phyloP scores from a whole-genome alignment of 2,113 vertebrate genomes.

The Serilophus lunatus region DNA sequence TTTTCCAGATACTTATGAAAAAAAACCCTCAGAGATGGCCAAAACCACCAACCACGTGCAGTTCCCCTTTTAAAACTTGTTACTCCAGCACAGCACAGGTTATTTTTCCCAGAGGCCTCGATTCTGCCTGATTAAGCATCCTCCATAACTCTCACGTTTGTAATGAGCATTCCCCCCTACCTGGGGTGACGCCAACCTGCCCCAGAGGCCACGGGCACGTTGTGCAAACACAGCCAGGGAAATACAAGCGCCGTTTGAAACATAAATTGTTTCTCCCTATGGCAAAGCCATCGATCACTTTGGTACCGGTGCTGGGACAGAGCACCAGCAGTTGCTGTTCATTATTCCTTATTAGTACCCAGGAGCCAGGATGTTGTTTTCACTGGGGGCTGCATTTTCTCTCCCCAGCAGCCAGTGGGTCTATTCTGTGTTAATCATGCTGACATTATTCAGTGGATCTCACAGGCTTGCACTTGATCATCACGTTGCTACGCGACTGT shows the following conservation, averaged over 20 bases:
- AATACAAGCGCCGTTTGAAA: neutral
- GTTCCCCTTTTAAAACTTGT: neutral
- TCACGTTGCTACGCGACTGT: constrained; percentile 74
- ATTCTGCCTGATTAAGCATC: neutral
- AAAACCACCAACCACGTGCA: neutral
- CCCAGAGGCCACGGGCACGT: rapidly evolving
- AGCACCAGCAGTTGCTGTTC: neutral
- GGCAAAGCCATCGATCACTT: neutral
- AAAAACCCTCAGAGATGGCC: neutral
- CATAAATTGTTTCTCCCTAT: neutral
- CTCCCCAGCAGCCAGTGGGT: neutral
- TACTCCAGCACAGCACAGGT: neutral
- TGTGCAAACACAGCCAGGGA: neutral
- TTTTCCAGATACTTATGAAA: neutral
- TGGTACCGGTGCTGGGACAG: rapidly evolving
- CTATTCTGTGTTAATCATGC: constrained; percentile 38
- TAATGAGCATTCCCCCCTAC: neutral
- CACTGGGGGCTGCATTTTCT: neutral
- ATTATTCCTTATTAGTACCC: neutral
- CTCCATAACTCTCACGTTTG: neutral
- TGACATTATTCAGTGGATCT: constrained; percentile 64
- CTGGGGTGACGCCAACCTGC: neutral
- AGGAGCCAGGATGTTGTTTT: neutral
- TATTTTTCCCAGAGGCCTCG: neutral
- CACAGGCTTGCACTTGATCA: constrained; percentile 63